phyloP scores from a whole-genome alignment of 1,140 invertebrate genomes.

The Pectinophora gossypiella region DNA sequence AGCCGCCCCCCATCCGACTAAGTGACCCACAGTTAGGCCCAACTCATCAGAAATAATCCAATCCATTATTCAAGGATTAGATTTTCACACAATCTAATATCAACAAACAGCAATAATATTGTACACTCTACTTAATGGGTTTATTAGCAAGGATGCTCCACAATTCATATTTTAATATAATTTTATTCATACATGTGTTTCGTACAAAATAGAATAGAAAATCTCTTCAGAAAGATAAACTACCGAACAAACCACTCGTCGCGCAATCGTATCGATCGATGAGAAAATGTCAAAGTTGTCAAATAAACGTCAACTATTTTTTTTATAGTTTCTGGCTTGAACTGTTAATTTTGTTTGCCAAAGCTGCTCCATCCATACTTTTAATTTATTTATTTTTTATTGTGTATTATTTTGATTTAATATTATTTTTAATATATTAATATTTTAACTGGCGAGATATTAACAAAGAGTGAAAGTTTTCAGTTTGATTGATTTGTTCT shows the following conservation, averaged over 20 bases:
- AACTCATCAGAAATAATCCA: constrained; percentile 84
- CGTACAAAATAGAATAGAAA: background rate
- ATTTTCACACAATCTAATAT: background rate
- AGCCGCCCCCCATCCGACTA: constrained; percentile 82
- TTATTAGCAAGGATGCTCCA: background rate
- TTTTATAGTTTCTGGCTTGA: too few species aligned
- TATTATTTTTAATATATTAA: too few species aligned
- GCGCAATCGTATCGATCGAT: too few species aligned
- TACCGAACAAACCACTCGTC: background rate
- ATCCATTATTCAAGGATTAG: constrained; percentile 71
- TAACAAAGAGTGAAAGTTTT: too few species aligned
- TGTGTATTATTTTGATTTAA: too few species aligned
- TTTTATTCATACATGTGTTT: background rate
- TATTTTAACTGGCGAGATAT: too few species aligned
- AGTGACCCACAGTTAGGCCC: constrained; percentile 79
- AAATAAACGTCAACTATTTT: too few species aligned
- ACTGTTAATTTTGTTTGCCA: too few species aligned
- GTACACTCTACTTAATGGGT: background rate
- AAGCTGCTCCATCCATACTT: too few species aligned
- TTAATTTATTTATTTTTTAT: too few species aligned
- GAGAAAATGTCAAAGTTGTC: too few species aligned
- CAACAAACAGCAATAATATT: background rate
- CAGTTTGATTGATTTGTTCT: too few species aligned
- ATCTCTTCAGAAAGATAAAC: background rate
- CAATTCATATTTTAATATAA: background rate